phyloP scores from a whole-genome alignment of 53 echinoderm and acorn worm species.

The Antedon mediterranea region DNA sequence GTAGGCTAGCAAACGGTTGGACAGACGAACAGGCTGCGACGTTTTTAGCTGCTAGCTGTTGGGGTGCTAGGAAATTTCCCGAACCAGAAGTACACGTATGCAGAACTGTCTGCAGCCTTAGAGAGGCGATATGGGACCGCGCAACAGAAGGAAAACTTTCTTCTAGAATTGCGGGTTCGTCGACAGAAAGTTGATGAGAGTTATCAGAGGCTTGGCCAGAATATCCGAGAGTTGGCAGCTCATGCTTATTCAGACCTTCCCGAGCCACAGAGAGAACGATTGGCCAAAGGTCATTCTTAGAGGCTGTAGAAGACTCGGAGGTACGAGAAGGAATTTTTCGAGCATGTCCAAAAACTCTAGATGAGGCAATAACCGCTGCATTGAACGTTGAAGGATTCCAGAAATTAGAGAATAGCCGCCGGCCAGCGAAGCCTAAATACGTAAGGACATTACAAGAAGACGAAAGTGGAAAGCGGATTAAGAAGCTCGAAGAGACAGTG shows the following conservation, averaged over 20 bases:
- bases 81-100: neutral
- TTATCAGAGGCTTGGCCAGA: constrained; percentile 7
- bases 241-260: constrained; percentile 8
- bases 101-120: constrained; percentile 3
- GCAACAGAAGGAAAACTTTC: constrained; percentile 6
- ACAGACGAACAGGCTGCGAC: constrained; percentile 7
- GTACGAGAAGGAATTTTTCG: neutral
- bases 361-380: too few species aligned
- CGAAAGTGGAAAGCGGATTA: too few species aligned
- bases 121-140: constrained; percentile 4
- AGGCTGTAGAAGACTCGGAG: neutral
- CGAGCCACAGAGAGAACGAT: neutral
- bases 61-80: too few species aligned
- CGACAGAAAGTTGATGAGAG: constrained; percentile 2
- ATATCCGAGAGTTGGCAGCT: neutral
- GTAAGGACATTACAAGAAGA: too few species aligned
- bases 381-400: too few species aligned
- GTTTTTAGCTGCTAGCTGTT: constrained; percentile 23
- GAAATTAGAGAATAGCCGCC: too few species aligned
- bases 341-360: too few species aligned
- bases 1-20: constrained; percentile 20
- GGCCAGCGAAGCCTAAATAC: too few species aligned
- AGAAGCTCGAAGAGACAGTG: too few species aligned
- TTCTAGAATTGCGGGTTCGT: constrained; percentile 1
- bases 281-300: constrained; percentile 8